Conservation (phyloP, 2,888 invertebrate genomes). For the Tetragonisca angustula region DNA sequence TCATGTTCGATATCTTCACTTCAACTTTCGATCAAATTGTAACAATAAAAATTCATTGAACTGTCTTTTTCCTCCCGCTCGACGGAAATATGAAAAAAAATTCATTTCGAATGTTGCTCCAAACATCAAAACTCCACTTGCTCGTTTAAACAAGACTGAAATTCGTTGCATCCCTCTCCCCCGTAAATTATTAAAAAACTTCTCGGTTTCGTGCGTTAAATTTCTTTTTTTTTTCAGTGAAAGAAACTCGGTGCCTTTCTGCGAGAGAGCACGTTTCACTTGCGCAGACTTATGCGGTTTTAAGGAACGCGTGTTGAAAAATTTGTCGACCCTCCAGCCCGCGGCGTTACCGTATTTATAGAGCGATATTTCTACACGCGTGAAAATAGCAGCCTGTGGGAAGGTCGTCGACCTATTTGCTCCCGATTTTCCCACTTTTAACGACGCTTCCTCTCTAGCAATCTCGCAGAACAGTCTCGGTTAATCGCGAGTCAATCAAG, state of each 20-base stretch:
- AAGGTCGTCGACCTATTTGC: slow-evolving; percentile 33
- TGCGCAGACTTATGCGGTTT: background rate
- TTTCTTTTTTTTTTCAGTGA: no score
- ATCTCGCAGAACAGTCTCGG: background rate
- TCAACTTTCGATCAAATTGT: no score
- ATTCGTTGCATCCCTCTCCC: background rate
- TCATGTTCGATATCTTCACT: no score
- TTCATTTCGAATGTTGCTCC: background rate
- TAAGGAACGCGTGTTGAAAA: slow-evolving; percentile 15
- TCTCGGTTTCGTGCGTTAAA: background rate
- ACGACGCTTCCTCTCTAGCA: background rate
- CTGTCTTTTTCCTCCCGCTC: no score
- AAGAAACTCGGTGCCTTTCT: no score
- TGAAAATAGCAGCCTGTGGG: slow-evolving; percentile 18
- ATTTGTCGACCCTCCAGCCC: slow-evolving; percentile 15
- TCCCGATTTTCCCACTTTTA: background rate
- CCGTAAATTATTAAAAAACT: background rate
- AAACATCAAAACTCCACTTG: background rate
- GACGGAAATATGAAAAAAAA: no score
- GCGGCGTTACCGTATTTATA: background rate
- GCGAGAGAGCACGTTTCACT: background rate
- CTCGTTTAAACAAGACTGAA: background rate
- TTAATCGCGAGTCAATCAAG: slow-evolving; percentile 14
- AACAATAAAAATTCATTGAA: no score
- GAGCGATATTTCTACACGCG: slow-evolving; percentile 8